phyloP scores from a whole-genome alignment of 2,113 vertebrate genomes.

The Centropus unirufus region DNA sequence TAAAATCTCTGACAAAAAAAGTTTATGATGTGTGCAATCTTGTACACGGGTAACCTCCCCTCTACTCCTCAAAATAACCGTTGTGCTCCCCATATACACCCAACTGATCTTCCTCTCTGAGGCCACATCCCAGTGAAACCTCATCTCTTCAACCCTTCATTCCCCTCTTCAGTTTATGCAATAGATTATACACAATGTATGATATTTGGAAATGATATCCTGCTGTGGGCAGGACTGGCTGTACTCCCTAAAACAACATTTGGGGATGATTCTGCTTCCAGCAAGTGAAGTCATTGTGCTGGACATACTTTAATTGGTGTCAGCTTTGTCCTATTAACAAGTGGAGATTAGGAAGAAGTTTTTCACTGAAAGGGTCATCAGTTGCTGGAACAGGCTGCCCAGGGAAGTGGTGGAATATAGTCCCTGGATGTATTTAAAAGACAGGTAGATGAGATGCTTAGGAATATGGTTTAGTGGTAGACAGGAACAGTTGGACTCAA shows the following conservation, averaged over 20 bases:
- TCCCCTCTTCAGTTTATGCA: neutral
- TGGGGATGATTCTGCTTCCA: constrained; percentile 49
- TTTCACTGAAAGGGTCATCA: too few relatives aligned
- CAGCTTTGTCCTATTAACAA: constrained; percentile 42
- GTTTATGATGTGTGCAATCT: constrained; percentile 8
- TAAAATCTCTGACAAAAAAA: neutral
- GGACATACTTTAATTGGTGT: constrained; percentile 30
- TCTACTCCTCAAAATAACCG: neutral
- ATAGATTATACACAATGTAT: neutral
- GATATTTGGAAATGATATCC: constrained; percentile 56
- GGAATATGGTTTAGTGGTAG: too few relatives aligned
- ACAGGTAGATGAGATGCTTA: too few relatives aligned
- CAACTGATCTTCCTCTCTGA: neutral
- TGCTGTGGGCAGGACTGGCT: constrained; percentile 47
- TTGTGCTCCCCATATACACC: neutral
- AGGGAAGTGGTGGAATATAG: too few relatives aligned
- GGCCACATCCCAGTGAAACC: neutral
- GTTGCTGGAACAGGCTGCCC: too few relatives aligned
- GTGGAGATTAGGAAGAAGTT: too few relatives aligned
- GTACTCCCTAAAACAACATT: constrained; percentile 13
- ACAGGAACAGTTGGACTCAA: too few relatives aligned
- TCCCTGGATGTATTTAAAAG: too few relatives aligned
- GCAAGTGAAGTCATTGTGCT: neutral
- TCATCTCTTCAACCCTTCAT: neutral
- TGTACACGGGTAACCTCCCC: neutral